Evolutionary conservation across 2,113 vertebrate genomes (phyloP), one percentile per base, ranked within the genome.

Genomic region (Capreolus pygargus): DNA sequence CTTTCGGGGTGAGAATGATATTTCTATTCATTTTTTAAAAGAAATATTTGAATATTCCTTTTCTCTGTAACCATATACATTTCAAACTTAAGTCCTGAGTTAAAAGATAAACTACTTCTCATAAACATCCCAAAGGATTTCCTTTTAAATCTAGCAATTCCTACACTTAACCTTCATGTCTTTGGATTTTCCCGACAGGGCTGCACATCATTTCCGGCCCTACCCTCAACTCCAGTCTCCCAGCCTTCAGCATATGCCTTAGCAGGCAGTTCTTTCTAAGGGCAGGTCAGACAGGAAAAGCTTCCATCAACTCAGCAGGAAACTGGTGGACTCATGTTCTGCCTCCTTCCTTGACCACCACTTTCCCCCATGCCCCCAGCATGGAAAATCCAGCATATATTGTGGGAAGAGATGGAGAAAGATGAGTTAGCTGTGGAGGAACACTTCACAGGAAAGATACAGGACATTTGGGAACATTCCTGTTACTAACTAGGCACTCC

Each of bases 251-350:
- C 33, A 85, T 76, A 87, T 74, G 93, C 89, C 95, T 97, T 94
- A 96, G 93, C 95, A 97, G 93, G 94, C 0, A 81, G 45, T 98
- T 94, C 96, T 97, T 95, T 95, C 92, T 74, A 96, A 87, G 92
- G 95, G 57, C 86, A 95, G 95, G 91, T 17, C 94, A 97, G 57
- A 91, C 98, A 98, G 98, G 98, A 99, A 98, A 98, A 78, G 81
- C 94, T 52, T 95, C 93, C 58, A 11, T 70, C 67, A 89, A 23
- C 86, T 91, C 97, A 97, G 90, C 97, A 98, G 98, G 99, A 99
- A 98, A 97, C 92, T 61, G 79, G 86, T 95, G 86, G 95, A 76
- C 96, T 94, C 57, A 60, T 94, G 89, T 96, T 89, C 82, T 81
- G 21, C 21, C 74, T 98, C 91, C 92, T 98, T 98, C 95, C 76